Evolutionary conservation across 2,888 invertebrate species (phyloP).

Genomic region (Hofmannophila pseudospretella): DNA sequence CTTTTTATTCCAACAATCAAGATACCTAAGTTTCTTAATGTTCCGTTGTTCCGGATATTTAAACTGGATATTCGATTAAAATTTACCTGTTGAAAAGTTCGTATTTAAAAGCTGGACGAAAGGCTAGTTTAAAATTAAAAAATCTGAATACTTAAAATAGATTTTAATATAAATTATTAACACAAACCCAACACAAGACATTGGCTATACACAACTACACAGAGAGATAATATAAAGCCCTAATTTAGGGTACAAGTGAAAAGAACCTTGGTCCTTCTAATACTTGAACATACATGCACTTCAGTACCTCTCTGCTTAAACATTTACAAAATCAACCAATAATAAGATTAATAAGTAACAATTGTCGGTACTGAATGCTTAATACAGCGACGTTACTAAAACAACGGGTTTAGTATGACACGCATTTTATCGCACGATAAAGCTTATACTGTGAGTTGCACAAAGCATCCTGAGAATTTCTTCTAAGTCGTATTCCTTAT

Average conservation of each 20-base stretch:
- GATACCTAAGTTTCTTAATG: no score
- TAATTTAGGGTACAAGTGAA: conserved; percentile 77
- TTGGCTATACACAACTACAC: conserved; percentile 63
- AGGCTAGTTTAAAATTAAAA: no score
- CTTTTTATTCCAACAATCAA: no score
- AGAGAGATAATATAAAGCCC: conserved; percentile 71
- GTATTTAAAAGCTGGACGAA: no score
- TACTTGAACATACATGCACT: conserved; percentile 53
- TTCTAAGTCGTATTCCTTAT: no score
- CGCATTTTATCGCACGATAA: no score
- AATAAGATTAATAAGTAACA: conserved; percentile 31
- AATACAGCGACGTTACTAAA: conserved; percentile 11
- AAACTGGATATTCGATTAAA: no score
- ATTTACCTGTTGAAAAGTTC: no score
- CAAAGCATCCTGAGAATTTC: no score
- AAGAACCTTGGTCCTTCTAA: conserved; percentile 75
- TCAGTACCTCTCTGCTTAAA: conserved; percentile 26
- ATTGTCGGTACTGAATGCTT: conserved; percentile 21
- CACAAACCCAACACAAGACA: conserved; percentile 74
- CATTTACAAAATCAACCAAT: conserved; percentile 16
- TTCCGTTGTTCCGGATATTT: no score
- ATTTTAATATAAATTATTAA: conserved; percentile 77
- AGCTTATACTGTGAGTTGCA: no score
- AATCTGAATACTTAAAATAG: conserved; percentile 51
- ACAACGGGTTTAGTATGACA: not conserved